These are phyloP conservation scores for Syncerus caffer DNA, from an alignment of 2,797 vertebrate species.

Conservation along the genomic window DNA sequence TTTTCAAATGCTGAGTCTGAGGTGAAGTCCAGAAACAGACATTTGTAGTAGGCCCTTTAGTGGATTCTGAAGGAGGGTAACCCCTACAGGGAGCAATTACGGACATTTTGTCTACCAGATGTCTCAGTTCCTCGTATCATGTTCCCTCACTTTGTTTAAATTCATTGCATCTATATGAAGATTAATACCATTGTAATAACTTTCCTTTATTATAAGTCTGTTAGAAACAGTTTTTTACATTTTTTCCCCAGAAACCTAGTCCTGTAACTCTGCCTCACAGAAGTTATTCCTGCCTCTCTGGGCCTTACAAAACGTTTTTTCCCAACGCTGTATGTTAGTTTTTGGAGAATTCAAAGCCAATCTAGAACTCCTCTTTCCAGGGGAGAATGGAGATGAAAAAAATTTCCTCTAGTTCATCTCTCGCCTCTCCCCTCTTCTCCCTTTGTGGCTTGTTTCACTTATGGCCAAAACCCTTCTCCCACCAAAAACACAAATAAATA, in stretches of 20 bases:
- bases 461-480: background rate
- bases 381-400: background rate
- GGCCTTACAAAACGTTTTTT: background rate
- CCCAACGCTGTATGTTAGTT: background rate
- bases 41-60: background rate
- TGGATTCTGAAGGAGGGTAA: background rate
- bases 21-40: background rate
- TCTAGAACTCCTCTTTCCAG: background rate
- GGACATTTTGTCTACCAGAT: background rate
- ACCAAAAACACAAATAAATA: background rate
- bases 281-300: background rate
- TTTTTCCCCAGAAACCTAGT: background rate
- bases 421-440: background rate
- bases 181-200: background rate
- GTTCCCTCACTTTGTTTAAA: background rate
- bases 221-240: background rate
- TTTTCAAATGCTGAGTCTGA: background rate
- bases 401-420: background rate
- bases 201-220: background rate
- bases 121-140: background rate
- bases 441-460: background rate
- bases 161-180: background rate
- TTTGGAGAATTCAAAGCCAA: background rate
- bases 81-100: background rate
- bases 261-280: background rate